Evolutionary conservation across 2,797 vertebrate species (phyloP).

Genomic region (Rhinoraja longicauda): DNA sequence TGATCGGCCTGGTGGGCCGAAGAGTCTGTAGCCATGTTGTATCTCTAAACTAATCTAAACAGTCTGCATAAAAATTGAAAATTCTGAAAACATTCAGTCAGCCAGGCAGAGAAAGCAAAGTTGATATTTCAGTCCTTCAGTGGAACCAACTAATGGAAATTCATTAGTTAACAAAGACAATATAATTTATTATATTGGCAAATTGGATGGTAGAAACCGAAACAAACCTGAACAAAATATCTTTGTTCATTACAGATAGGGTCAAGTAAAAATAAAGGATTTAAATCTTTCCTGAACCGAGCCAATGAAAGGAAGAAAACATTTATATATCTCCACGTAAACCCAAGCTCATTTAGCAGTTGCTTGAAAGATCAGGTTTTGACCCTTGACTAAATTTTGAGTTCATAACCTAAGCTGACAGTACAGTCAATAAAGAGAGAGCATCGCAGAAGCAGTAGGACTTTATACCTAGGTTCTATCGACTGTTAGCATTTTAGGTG

Average conservation of each 20-base stretch:
- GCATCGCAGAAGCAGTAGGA: background rate
- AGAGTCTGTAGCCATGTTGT: no score
- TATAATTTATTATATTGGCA: background rate
- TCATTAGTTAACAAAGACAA: background rate
- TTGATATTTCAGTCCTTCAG: background rate
- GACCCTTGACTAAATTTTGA: background rate
- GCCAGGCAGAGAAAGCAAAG: background rate
- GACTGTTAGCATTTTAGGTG: background rate
- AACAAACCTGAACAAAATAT: background rate
- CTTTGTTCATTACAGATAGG: background rate
- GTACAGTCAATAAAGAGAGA: background rate
- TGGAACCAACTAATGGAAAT: background rate
- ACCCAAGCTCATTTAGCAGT: background rate
- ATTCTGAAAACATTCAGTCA: background rate
- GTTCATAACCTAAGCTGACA: background rate
- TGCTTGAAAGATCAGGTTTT: background rate
- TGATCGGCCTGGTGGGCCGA: no score
- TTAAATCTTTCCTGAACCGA: background rate
- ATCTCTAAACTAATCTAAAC: no score
- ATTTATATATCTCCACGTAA: background rate
- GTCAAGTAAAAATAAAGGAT: background rate
- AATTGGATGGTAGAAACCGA: background rate
- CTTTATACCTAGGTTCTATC: background rate
- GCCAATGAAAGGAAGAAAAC: background rate
- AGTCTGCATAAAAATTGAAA: background rate